Evolutionary conservation across 2,888 invertebrate species (phyloP), one percentile per base, ranked within the genome.

Genomic region (Formica aserva): DNA sequence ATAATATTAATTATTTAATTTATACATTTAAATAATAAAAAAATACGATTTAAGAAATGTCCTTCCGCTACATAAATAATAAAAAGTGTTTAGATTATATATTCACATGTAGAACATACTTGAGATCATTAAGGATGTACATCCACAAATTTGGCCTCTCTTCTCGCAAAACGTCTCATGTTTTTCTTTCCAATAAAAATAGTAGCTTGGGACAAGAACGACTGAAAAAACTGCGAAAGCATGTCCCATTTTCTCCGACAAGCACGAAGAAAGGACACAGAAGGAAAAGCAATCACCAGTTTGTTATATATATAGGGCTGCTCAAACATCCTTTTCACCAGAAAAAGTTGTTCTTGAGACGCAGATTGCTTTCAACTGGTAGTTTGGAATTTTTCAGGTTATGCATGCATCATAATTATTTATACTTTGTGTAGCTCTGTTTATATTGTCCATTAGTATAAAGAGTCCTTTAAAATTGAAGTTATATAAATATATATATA

Each of bases 221-320:
- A 69, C 41, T 35, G 55, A 55, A 77, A 69, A 38, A 77, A 69
- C 77, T 41, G 15, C n/a, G 29, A 41, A 45, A 55, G n/a, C 77
- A 77, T 77, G 69, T 62, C 29, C 69, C 55, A 29, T 67, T 38
- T 55, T 55, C 22, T 57, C 71, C 26, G 77, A 57, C 69, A 78
- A 45, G 22, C 41, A 60, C 71, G 71, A 78, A 78, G 71, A 77
- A 66, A 66, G 67, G 55, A 77, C 67, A 55, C 15, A 60, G 60
- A 67, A 78, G 69, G 78, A 60, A 78, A 71, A 78, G 71, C 78
- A 69, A 78, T 78, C 71, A 60, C 57, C 78, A 78, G 71, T 78
- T 71, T 71, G 78, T 69, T 78, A 71, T 71, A 32, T 26, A 26
- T 32, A 71, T 32, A 55, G 22, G 18, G 45, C 45, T 60, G 22